These are phyloP conservation scores for human (Homo sapiens) DNA, from an alignment of 2,113 vertebrate species.

Conservation along the genomic window DNA sequence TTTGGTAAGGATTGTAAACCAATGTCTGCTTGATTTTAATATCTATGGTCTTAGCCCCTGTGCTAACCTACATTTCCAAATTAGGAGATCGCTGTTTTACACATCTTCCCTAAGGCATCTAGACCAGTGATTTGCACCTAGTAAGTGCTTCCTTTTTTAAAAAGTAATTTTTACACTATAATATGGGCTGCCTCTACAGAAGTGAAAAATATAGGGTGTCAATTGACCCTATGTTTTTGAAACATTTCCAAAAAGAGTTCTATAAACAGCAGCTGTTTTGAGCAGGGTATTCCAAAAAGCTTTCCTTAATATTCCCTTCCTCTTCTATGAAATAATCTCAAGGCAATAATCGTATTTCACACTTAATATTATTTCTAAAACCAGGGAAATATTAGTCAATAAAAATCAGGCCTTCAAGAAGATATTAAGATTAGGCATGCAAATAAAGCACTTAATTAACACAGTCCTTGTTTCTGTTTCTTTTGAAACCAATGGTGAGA, in stretches of 20 bases:
- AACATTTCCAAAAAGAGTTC: not conserved
- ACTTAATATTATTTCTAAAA: not conserved
- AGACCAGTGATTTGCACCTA: not conserved
- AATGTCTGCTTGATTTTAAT: not conserved
- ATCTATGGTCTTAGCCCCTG: not conserved
- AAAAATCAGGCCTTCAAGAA: not conserved
- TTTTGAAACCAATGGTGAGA: not conserved
- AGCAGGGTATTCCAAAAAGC: not conserved
- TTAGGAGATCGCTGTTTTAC: not conserved
- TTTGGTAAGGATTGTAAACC: not conserved
- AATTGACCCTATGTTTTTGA: not conserved
- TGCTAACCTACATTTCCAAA: not conserved
- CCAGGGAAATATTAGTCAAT: not conserved
- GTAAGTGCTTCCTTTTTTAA: not conserved
- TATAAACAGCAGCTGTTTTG: not conserved
- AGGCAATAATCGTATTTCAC: not conserved
- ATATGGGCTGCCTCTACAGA: not conserved
- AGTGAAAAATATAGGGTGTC: not conserved
- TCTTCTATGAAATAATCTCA: not conserved
- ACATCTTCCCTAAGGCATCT: not conserved
- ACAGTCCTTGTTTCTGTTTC: not conserved
- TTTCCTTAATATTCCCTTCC: not conserved
- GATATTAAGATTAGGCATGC: not conserved
- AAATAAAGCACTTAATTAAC: not conserved
- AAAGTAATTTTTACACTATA: not conserved